Base-by-base conservation (phyloP, 2,888 invertebrate species). In the Emmelina monodactyla region DNA sequence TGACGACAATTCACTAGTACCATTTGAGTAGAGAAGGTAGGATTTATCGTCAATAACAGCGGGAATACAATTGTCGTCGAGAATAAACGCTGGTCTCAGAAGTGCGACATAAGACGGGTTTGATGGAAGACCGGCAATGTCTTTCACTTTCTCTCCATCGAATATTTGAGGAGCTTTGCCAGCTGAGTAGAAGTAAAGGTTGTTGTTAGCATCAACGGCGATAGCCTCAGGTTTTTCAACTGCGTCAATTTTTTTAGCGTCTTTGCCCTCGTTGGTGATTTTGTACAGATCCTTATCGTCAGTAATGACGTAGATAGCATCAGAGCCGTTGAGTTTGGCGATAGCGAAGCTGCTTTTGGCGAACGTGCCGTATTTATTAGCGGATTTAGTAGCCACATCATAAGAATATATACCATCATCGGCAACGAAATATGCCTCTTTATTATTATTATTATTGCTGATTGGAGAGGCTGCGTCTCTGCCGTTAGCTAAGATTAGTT, bases 281-380 rank as follows among this genome's bases (percentile, higher is more conserved):
- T 63, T 67, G 44, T 56, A 71, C 0, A 75, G 31, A 14, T 56
- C 46, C 12, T 62, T 47, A 13, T 61, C 51, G 16, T 58, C 56
- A 3, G 64, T 66, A 1, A 76, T 31, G 13, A 63, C 57, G 42
- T 67, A 76, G 2, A 75, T 47, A 0, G 37, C 14, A 22, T 64
- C 63, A 13, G 52, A 50, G 1, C 49, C 49, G 28, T 65, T 66
- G 1, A 40, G 46, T 46, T 59, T 58, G 7, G 52, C 62, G 3
- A 70, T 53, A 3, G 46, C 44, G 2, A 64, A 57, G 2, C 67
- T 45, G 16, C 46, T 58, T 14, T 70, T 68, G 6, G 51, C 55
- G 1, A 67, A 10, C 2, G 58, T 39, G 1, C 68, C 68, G 19
- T 60, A 67, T 49, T 67, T 68, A 1, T 52, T 51, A 22, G 63